Percentiles rank a stretch among this genome's conserved stretches.
These are phyloP conservation scores for Hyposoter dolosus DNA, from an alignment of 2,888 invertebrate genomes.

Conservation along the genomic window DNA sequence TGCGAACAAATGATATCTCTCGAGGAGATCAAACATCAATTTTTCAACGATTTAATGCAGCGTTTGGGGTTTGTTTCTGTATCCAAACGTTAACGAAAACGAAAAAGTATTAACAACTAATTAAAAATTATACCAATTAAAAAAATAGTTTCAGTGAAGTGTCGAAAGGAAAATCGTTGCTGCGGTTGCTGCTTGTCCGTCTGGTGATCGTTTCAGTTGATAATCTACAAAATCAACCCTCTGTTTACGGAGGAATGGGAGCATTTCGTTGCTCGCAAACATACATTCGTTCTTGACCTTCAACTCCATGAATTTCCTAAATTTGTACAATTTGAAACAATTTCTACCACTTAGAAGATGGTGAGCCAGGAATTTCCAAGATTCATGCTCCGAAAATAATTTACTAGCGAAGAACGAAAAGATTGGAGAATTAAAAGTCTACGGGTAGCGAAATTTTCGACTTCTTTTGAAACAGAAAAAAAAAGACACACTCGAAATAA, in stretches of 20 bases:
- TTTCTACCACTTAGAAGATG: not conserved
- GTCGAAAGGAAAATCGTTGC: not conserved
- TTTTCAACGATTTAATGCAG: not conserved
- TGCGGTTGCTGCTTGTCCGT: slow-evolving; percentile 10
- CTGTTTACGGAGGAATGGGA: not conserved
- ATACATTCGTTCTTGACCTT: not conserved
- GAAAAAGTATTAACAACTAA: not conserved
- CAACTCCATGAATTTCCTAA: not conserved
- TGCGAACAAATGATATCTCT: not conserved
- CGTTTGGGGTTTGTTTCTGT: not conserved
- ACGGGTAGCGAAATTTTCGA: not conserved
- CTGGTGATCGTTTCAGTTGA: not conserved
- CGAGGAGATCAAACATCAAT: not conserved
- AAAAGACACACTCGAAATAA: not conserved
- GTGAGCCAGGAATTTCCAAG: not conserved
- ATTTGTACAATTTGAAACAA: not conserved
- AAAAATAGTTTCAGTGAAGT: not conserved
- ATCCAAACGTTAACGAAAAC: not conserved
- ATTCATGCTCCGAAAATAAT: not conserved
- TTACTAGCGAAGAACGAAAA: not conserved
- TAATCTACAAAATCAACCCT: not conserved
- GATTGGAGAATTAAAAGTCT: not conserved
- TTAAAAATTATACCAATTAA: not conserved
- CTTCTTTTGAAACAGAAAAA: not conserved
- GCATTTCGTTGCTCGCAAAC: not conserved